These are phyloP conservation scores for Echiichthys vipera DNA, from an alignment of 2,797 vertebrate genomes.

Conservation along the genomic window DNA sequence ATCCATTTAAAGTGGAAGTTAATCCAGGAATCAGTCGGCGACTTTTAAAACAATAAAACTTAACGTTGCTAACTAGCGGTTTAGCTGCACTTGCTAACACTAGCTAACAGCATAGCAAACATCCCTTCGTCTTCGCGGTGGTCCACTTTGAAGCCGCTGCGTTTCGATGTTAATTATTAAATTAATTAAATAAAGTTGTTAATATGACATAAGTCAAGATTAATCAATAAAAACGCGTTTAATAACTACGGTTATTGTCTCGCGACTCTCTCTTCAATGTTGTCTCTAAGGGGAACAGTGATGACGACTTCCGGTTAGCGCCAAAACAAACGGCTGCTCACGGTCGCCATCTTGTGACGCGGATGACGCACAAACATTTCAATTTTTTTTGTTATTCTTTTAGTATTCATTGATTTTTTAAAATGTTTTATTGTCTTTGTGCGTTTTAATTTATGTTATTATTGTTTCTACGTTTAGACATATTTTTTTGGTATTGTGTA, in stretches of 20 bases:
- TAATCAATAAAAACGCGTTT: not conserved
- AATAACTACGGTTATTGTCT: not conserved
- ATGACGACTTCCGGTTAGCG: constrained; percentile 66
- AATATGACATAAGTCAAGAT: rapidly evolving
- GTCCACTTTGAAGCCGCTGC: not conserved
- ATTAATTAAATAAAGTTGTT: not conserved
- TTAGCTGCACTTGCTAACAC: constrained; percentile 36
- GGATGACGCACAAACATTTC: constrained; percentile 42
- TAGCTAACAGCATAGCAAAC: constrained; percentile 5
- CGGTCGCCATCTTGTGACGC: not conserved
- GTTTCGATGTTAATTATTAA: rapidly evolving
- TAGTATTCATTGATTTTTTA: too few relatives aligned
- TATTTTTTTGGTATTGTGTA: too few relatives aligned
- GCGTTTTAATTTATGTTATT: too few relatives aligned
- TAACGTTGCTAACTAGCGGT: not conserved
- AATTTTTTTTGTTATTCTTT: too few relatives aligned
- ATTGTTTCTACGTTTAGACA: too few relatives aligned
- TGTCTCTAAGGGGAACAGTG: constrained; percentile 14
- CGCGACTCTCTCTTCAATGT: too few relatives aligned
- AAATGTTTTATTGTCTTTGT: too few relatives aligned
- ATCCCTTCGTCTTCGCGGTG: not conserved
- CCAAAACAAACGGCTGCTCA: constrained; percentile 45
- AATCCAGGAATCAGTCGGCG: not conserved
- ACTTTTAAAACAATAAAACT: not conserved
- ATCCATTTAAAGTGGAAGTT: constrained; percentile 67